Evolutionary conservation across 2,888 invertebrate genomes (phyloP).

Genomic region (Mylabris sibirica): DNA sequence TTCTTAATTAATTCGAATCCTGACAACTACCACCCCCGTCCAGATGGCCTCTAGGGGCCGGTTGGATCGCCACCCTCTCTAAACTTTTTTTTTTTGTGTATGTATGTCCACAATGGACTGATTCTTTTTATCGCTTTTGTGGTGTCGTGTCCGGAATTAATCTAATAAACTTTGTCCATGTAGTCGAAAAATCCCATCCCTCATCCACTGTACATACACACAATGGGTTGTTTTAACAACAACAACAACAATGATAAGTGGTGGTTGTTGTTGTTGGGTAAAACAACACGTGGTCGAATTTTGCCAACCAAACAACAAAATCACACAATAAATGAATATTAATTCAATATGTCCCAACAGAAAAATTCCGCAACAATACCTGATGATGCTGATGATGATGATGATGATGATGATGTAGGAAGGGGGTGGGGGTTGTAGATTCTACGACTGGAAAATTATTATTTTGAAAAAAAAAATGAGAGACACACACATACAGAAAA

Average conservation of each 20-base stretch:
- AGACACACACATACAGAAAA: slow-evolving; percentile 30
- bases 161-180: slow-evolving; percentile 32
- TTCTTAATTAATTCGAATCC: no score
- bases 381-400: not conserved
- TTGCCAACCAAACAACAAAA: slow-evolving; percentile 38
- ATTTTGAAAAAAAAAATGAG: not conserved
- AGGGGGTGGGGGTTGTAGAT: not conserved
- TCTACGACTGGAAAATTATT: slow-evolving; percentile 1
- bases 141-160: slow-evolving; percentile 34
- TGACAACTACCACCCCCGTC: no score
- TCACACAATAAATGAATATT: slow-evolving; percentile 56
- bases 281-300: slow-evolving; percentile 12
- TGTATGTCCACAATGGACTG: slow-evolving; percentile 18
- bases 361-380: slow-evolving; percentile 48
- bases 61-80: not conserved
- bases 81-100: slow-evolving; percentile 30
- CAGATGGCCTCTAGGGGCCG: not conserved
- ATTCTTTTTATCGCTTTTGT: slow-evolving; percentile 34
- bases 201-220: slow-evolving; percentile 29
- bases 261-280: not conserved
- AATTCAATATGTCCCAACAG: slow-evolving; percentile 59
- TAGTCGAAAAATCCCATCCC: slow-evolving; percentile 32
- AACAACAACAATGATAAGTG: not conserved
- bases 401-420: not conserved
- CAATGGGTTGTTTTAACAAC: not conserved